These are phyloP conservation scores for Anarhynchus alexandrinus DNA, from an alignment of 2,113 vertebrate species.

Conservation along the genomic window DNA sequence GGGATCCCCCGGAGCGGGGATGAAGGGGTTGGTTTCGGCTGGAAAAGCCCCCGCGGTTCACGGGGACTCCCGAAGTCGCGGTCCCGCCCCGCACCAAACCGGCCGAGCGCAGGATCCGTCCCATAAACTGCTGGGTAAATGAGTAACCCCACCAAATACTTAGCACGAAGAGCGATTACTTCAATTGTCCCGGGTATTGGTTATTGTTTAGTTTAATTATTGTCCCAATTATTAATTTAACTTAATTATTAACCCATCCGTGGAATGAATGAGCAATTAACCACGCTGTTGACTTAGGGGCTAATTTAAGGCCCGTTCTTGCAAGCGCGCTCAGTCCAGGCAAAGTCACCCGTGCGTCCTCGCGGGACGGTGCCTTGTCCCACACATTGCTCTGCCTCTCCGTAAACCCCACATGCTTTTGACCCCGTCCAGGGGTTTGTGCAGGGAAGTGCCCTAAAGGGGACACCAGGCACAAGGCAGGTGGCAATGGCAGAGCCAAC, in stretches of 20 bases:
- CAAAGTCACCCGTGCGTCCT: rapidly evolving
- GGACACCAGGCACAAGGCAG: neutral
- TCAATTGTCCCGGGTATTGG: neutral
- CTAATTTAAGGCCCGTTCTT: neutral
- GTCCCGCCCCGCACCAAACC: neutral
- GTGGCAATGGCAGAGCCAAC: neutral
- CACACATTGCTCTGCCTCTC: rapidly evolving
- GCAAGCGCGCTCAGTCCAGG: rapidly evolving
- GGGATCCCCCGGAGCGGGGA: no score
- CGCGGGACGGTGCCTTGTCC: rapidly evolving
- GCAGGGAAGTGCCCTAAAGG: neutral
- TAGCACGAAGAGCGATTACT: neutral
- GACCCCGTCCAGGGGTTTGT: rapidly evolving
- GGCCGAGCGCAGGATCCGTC: neutral
- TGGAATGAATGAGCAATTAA: neutral
- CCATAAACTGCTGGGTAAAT: neutral
- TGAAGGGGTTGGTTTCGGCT: rapidly evolving
- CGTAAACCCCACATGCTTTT: rapidly evolving
- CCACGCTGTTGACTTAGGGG: neutral
- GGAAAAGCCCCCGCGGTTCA: rapidly evolving
- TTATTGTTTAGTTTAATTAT: conserved; percentile 47
- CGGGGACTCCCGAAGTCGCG: neutral
- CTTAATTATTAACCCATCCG: conserved; percentile 48
- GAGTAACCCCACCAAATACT: neutral
- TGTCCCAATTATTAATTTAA: conserved; percentile 54